Evolutionary conservation across 2,797 vertebrate species (phyloP).

Genomic region (Steatocranus sp.): DNA sequence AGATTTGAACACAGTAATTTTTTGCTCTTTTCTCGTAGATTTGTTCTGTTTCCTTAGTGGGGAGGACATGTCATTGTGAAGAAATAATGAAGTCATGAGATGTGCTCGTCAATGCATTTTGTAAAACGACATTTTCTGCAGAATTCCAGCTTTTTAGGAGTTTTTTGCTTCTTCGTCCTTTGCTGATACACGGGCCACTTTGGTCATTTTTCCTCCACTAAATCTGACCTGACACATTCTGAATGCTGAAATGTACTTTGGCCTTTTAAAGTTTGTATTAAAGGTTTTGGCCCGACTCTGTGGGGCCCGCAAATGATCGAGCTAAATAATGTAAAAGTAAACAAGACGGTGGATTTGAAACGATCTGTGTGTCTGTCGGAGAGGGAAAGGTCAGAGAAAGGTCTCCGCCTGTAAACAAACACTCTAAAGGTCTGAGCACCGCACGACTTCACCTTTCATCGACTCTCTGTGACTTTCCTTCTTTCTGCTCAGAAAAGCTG

Average conservation of each 20-base stretch:
- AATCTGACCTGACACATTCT: neutral
- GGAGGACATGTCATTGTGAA: neutral
- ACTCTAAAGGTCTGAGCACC: neutral
- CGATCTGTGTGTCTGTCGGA: neutral
- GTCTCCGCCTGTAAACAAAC: neutral
- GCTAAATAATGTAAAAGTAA: neutral
- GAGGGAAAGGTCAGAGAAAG: neutral
- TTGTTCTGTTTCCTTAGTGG: neutral
- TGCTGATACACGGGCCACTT: rapidly evolving
- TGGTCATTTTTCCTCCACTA: rapidly evolving
- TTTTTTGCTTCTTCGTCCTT: rapidly evolving
- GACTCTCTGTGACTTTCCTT: neutral
- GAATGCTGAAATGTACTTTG: neutral
- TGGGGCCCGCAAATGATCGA: neutral
- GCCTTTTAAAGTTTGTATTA: neutral
- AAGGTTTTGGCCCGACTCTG: rapidly evolving
- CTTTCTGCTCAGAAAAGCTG: neutral
- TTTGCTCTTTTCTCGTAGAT: rapidly evolving
- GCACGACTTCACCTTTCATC: neutral
- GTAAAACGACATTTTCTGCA: neutral
- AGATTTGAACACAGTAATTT: rapidly evolving
- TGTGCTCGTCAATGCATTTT: neutral
- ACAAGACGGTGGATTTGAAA: neutral
- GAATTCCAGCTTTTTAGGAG: neutral
- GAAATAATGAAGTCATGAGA: rapidly evolving